These are phyloP conservation scores for Plectrocnemia conspersa DNA, from an alignment of 1,140 invertebrate genomes.

Conservation along the genomic window DNA sequence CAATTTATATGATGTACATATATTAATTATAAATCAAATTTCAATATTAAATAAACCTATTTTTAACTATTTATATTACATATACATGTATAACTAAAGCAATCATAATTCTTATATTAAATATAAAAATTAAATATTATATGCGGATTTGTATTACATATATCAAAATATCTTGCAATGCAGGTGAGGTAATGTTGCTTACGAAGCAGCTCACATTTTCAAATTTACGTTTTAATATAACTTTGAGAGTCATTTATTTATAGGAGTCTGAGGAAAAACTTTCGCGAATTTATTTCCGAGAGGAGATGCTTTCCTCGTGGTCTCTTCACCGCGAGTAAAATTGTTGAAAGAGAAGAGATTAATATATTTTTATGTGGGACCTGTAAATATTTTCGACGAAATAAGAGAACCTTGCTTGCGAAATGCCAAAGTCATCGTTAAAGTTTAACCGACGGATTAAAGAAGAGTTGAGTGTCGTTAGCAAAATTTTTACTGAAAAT, in stretches of 20 bases:
- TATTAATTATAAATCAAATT: too few relatives aligned
- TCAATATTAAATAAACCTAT: too few relatives aligned
- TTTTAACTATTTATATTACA: too few relatives aligned
- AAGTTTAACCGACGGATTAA: background rate
- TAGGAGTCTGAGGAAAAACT: background rate
- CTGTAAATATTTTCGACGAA: slow-evolving; percentile 3
- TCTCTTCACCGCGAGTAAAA: background rate
- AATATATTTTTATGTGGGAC: slow-evolving; percentile 7
- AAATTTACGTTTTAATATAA: slow-evolving; percentile 8
- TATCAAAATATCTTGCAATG: too few relatives aligned
- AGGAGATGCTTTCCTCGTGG: background rate
- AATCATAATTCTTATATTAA: too few relatives aligned
- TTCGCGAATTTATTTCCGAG: slow-evolving; percentile 1
- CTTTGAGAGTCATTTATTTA: slow-evolving; percentile 9
- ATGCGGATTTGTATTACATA: too few relatives aligned
- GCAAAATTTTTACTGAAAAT: too few relatives aligned
- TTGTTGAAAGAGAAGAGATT: slow-evolving; percentile 6
- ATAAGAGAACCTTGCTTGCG: background rate
- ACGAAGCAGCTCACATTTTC: background rate
- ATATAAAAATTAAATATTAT: too few relatives aligned
- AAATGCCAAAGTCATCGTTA: background rate
- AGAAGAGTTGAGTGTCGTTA: too few relatives aligned
- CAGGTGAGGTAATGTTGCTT: background rate
- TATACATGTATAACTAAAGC: too few relatives aligned
- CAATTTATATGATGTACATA: too few relatives aligned